These are phyloP conservation scores for Diplazon laetatorius DNA, from an alignment of 2,888 invertebrate genomes.

Conservation along the genomic window DNA sequence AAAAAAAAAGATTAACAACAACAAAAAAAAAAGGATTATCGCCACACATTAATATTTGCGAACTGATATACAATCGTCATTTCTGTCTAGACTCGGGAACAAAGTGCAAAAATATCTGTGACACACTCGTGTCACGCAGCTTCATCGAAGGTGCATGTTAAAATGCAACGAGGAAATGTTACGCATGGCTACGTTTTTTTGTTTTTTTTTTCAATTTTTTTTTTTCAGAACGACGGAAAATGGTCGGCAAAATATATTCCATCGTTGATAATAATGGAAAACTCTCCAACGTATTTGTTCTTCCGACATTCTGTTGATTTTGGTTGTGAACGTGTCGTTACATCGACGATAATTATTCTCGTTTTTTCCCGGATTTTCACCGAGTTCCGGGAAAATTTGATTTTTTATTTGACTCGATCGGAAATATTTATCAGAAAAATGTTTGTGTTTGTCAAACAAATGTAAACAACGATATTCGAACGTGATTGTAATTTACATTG, in stretches of 20 bases:
- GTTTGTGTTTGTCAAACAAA: not conserved
- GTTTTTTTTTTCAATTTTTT: not conserved
- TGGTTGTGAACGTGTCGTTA: constrained; percentile 8
- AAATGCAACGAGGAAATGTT: not conserved
- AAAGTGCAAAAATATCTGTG: constrained; percentile 1
- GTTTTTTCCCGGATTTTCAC: constrained; percentile 17
- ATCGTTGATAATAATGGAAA: not conserved
- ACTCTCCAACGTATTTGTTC: not conserved
- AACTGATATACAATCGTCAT: not conserved
- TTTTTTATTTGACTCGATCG: not conserved
- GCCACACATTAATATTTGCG: constrained; percentile 12
- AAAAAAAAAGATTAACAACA: not conserved
- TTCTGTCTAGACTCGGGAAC: not conserved
- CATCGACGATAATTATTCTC: constrained; percentile 5
- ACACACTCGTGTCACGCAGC: not conserved
- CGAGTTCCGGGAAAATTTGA: constrained; percentile 23
- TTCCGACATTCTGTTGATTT: constrained; percentile 39
- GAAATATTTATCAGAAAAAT: too few species aligned
- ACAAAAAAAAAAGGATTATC: not conserved
- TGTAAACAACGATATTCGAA: not conserved
- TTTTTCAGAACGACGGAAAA: not conserved
- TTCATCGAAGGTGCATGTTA: not conserved
- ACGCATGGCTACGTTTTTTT: not conserved
- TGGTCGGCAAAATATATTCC: not conserved
- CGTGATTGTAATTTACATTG: too few species aligned